These are phyloP conservation scores for Zootoca vivipara DNA, from an alignment of 2,113 vertebrate genomes.

Conservation along the genomic window DNA sequence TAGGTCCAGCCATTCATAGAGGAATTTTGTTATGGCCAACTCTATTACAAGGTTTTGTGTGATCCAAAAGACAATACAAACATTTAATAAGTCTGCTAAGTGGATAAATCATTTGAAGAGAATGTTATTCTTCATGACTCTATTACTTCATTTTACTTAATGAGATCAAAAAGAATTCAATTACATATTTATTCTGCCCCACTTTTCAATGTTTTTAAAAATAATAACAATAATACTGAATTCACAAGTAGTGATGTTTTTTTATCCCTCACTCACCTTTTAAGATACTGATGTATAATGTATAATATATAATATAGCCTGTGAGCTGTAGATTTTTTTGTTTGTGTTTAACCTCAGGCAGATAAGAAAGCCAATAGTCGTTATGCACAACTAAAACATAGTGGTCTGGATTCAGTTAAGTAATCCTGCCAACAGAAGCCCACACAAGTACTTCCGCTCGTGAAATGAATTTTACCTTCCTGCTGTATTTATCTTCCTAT, in stretches of 20 bases:
- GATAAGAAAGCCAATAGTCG: not conserved
- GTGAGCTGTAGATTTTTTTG: not conserved
- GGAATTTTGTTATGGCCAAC: conserved; percentile 1
- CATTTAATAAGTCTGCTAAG: not conserved
- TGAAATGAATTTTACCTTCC: no score
- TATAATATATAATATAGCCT: no score
- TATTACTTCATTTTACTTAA: not conserved
- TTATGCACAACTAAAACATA: not conserved
- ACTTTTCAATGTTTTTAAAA: no score
- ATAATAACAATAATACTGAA: not conserved
- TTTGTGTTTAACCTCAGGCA: not conserved
- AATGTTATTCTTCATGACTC: not conserved
- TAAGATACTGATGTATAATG: not conserved
- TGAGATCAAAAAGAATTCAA: not conserved
- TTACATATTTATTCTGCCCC: not conserved
- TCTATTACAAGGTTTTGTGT: not conserved
- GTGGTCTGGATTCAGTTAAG: not conserved
- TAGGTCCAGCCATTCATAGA: not conserved
- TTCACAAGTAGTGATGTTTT: not conserved
- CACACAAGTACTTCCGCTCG: no score
- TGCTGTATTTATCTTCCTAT: no score
- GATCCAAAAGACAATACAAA: not conserved
- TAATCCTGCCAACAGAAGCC: no score
- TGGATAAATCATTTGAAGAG: not conserved
- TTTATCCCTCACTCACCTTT: not conserved